Evolutionary conservation across 2,113 vertebrate species (phyloP).

Genomic region (Mixornis gularis): DNA sequence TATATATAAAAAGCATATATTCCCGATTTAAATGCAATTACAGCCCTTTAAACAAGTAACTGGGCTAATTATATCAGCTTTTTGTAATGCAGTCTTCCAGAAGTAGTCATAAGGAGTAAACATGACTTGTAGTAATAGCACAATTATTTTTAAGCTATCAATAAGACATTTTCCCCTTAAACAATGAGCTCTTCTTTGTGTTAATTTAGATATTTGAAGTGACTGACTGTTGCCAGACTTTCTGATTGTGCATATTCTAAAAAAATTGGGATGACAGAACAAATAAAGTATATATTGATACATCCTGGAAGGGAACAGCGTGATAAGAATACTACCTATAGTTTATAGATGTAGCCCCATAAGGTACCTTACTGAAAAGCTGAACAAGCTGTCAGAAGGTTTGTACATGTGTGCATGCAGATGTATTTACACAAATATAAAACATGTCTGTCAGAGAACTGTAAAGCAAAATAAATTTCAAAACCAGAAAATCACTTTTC

Average conservation of each 20-base stretch:
- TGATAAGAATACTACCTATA: not conserved
- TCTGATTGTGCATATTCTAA: not conserved
- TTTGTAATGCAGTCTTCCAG: not conserved
- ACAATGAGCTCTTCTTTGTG: not conserved
- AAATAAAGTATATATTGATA: not conserved
- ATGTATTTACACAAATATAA: not conserved
- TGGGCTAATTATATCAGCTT: not conserved
- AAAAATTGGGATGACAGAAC: not conserved
- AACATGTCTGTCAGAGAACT: not conserved
- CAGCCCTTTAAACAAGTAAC: not conserved
- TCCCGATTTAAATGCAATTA: not conserved
- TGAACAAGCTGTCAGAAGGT: not conserved
- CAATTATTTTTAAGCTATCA: not conserved
- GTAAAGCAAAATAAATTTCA: not conserved
- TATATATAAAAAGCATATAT: not conserved
- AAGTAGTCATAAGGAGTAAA: not conserved
- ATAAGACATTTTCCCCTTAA: not conserved
- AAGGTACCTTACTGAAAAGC: not conserved
- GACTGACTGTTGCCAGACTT: not conserved
- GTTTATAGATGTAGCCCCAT: not conserved
- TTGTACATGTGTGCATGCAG: not conserved
- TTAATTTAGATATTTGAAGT: not conserved
- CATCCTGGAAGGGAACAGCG: not conserved
- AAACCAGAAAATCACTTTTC: not conserved
- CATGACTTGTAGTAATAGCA: not conserved